phyloP scores from a whole-genome alignment of 2,113 vertebrate species.

The Thunnus thynnus region DNA sequence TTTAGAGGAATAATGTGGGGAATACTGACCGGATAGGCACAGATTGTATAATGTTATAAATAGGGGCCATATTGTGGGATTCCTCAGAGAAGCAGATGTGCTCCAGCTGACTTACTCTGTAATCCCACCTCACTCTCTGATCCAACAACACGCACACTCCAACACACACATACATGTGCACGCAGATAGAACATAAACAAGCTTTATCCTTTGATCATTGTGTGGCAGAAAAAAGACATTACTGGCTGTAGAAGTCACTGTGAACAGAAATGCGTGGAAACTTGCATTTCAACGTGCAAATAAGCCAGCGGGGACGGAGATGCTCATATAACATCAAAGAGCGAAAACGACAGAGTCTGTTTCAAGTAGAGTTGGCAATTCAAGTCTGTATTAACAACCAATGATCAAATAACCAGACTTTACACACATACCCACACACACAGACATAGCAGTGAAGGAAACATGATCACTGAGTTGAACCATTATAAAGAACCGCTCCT shows the following conservation, averaged over 20 bases:
- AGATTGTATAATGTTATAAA: slow-evolving; percentile 63
- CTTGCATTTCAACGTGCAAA: slow-evolving; percentile 29
- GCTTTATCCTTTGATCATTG: slow-evolving; percentile 65
- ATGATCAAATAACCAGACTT: slow-evolving; percentile 57
- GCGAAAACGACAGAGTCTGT: slow-evolving; percentile 29
- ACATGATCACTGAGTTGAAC: slow-evolving; percentile 47
- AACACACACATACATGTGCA: slow-evolving; percentile 20
- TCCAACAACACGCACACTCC: slow-evolving; percentile 30
- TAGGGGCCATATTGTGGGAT: slow-evolving; percentile 60
- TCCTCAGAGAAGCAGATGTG: slow-evolving; percentile 74
- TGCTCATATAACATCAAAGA: slow-evolving; percentile 56
- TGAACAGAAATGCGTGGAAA: slow-evolving; percentile 32
- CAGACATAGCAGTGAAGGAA: slow-evolving; percentile 1
- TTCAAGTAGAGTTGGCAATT: slow-evolving; percentile 51
- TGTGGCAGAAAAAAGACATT: slow-evolving; percentile 38
- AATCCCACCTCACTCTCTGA: slow-evolving; percentile 69
- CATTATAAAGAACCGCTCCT: slow-evolving; percentile 51
- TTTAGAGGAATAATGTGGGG: slow-evolving; percentile 19
- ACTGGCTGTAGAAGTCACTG: slow-evolving; percentile 41
- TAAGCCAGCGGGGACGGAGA: slow-evolving; percentile 34
- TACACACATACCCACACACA: slow-evolving; percentile 20
- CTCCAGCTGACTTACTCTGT: slow-evolving; percentile 72
- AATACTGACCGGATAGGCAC: slow-evolving; percentile 40
- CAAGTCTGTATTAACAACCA: slow-evolving; percentile 35
- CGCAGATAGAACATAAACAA: slow-evolving; percentile 46